A percentile compares a stretch with the other conserved stretches of the same genome.
Conservation (phyloP, 2,113 vertebrate species). For the Rhabdornis inornatus region DNA sequence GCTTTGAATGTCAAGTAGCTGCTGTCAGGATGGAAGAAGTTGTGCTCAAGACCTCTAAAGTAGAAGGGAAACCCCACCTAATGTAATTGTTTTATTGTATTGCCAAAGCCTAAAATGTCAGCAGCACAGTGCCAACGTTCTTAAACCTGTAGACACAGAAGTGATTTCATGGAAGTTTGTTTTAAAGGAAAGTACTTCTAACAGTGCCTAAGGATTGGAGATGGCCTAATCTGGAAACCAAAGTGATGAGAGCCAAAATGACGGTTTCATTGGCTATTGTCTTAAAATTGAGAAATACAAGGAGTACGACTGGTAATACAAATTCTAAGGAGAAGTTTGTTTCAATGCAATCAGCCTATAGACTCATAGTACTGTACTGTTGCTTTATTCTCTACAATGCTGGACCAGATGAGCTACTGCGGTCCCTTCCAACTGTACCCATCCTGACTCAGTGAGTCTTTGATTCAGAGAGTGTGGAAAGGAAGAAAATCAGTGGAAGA, state of each 20-base stretch:
- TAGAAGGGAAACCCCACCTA: slow-evolving; percentile 29
- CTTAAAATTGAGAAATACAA: not conserved
- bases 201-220: not conserved
- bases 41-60: not conserved
- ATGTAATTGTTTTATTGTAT: slow-evolving; percentile 12
- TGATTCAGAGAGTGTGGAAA: not conserved
- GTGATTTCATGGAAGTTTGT: not conserved
- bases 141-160: not conserved
- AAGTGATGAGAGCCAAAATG: not conserved
- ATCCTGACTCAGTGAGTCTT: not conserved
- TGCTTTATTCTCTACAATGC: not conserved
- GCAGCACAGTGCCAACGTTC: not conserved
- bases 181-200: not conserved
- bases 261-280: not conserved
- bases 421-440: rapidly evolving
- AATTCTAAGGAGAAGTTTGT: not conserved
- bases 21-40: slow-evolving; percentile 28
- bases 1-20: slow-evolving; percentile 4
- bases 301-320: not conserved
- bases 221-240: not conserved
- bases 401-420: not conserved
- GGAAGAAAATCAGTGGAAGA: not conserved
- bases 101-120: slow-evolving; percentile 1
- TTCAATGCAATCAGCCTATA: not conserved
- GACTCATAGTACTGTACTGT: not conserved